Percentiles rank a stretch among this genome's conserved stretches.
Evolutionary conservation across 2,888 invertebrate genomes (phyloP).

Genomic region (Myopa testacea): DNA sequence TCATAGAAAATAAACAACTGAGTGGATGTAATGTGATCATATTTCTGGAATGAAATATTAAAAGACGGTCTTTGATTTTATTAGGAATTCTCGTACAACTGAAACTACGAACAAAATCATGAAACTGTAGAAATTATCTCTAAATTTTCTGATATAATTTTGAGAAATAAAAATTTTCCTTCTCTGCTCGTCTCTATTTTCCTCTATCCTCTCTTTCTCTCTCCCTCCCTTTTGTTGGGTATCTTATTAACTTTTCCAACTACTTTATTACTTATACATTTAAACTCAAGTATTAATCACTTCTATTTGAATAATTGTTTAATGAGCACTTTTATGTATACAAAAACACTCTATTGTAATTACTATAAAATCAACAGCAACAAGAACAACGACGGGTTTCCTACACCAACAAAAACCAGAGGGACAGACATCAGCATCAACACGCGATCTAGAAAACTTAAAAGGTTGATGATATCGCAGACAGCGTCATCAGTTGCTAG

Average conservation of each 20-base stretch:
- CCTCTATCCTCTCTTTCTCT: not conserved
- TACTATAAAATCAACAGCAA: not conserved
- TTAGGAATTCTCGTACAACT: too few species aligned
- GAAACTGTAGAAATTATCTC: too few species aligned
- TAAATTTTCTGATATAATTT: too few species aligned
- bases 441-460: not conserved
- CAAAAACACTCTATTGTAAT: constrained; percentile 5
- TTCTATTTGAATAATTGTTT: constrained; percentile 12
- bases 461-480: not conserved
- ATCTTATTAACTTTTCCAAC: too few species aligned
- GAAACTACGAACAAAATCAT: too few species aligned
- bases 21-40: too few species aligned
- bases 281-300: not conserved
- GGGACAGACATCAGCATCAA: not conserved
- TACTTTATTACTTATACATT: too few species aligned
- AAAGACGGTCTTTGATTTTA: too few species aligned
- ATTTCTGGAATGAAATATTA: too few species aligned
- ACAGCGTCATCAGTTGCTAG: not conserved
- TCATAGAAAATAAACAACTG: too few species aligned
- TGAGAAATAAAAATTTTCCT: too few species aligned
- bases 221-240: not conserved
- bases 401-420: not conserved
- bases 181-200: too few species aligned
- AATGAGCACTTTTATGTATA: not conserved
- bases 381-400: not conserved